A percentile compares a stretch with the other conserved stretches of the same genome.
Evolutionary conservation across 2,888 invertebrate genomes (phyloP).

Genomic region (Apomyelois bistriatella): DNA sequence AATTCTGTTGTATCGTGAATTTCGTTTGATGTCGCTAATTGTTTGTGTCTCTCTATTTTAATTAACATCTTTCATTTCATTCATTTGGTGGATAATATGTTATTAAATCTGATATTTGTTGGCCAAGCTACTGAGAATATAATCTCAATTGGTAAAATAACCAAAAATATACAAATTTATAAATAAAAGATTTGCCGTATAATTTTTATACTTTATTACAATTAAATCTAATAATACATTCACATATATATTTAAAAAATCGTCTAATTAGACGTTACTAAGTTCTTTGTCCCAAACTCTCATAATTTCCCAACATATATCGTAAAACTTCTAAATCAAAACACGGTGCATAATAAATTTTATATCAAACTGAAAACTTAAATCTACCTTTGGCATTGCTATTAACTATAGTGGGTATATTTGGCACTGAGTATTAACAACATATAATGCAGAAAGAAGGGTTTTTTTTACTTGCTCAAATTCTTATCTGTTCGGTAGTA

Average conservation of each 20-base stretch:
- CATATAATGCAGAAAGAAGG: background rate
- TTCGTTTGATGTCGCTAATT: constrained; percentile 54
- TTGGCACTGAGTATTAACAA: constrained; percentile 6
- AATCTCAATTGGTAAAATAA: too few species aligned
- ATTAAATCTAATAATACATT: constrained; percentile 72
- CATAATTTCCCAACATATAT: constrained; percentile 4
- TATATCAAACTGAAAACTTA: constrained; percentile 6
- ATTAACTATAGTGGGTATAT: constrained; percentile 1
- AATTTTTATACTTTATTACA: constrained; percentile 61
- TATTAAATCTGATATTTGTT: too few species aligned
- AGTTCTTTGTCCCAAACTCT: constrained; percentile 14
- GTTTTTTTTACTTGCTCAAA: background rate
- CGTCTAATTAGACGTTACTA: constrained; percentile 24
- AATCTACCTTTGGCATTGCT: constrained; percentile 14
- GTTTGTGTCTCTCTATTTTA: constrained; percentile 33
- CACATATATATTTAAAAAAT: constrained; percentile 59
- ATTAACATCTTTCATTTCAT: constrained; percentile 15
- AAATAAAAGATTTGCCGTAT: constrained; percentile 8
- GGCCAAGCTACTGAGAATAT: too few species aligned
- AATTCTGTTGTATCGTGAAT: constrained; percentile 53
- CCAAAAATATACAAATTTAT: background rate
- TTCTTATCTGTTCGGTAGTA: constrained; percentile 8
- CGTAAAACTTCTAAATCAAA: background rate
- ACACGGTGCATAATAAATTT: constrained; percentile 11
- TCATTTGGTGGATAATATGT: too few species aligned